These are phyloP conservation scores for Champsocephalus esox DNA, from an alignment of 2,797 vertebrate genomes.

Conservation along the genomic window DNA sequence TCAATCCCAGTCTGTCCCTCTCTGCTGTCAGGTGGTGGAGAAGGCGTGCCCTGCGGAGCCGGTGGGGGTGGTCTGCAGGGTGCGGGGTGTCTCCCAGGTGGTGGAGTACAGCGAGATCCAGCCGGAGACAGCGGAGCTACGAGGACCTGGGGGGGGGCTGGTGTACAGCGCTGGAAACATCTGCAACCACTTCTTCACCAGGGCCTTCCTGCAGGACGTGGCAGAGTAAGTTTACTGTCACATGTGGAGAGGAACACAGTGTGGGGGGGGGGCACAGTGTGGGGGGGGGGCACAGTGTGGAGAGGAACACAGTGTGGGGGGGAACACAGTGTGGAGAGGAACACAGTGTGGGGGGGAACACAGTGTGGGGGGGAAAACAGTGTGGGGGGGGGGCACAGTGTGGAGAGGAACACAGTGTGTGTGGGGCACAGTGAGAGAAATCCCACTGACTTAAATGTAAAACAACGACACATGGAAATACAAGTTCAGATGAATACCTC, in stretches of 20 bases:
- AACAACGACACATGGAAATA: neutral
- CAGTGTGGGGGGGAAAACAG: too few relatives aligned
- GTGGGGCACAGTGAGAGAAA: neutral
- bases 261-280: too few relatives aligned
- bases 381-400: too few relatives aligned
- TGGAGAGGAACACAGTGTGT: too few relatives aligned
- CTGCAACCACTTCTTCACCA: constrained; percentile 96
- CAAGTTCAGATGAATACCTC: neutral
- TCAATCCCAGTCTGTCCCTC: neutral
- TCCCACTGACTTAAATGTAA: neutral
- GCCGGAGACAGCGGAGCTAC: constrained; percentile 78
- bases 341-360: too few relatives aligned
- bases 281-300: too few relatives aligned
- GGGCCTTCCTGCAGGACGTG: constrained; percentile 87
- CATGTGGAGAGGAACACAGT: neutral
- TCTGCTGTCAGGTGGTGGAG: constrained; percentile 89
- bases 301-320: too few relatives aligned
- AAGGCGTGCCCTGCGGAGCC: constrained; percentile 90
- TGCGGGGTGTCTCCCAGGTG: constrained; percentile 90
- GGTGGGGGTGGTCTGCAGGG: constrained; percentile 93
- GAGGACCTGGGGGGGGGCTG: constrained; percentile 80
- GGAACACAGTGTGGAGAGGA: too few relatives aligned
- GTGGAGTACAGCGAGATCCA: constrained; percentile 96
- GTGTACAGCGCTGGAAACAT: constrained; percentile 91
- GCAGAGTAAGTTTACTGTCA: constrained; percentile 77